These are phyloP conservation scores for Trachurus trachurus DNA, from an alignment of 2,797 vertebrate genomes.

Conservation along the genomic window DNA sequence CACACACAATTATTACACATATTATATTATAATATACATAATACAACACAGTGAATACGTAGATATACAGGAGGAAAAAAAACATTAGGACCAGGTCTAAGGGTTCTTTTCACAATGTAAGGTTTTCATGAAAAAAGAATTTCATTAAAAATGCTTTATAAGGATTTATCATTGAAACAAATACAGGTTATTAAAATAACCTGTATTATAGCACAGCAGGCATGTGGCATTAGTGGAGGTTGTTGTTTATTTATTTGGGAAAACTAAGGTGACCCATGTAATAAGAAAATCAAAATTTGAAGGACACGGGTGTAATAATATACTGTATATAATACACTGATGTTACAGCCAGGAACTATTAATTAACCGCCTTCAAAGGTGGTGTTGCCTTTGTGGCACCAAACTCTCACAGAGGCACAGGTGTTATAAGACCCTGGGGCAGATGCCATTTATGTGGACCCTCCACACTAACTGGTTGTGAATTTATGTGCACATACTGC, in stretches of 20 bases:
- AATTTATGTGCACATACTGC: conserved; percentile 10
- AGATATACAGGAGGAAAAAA: neutral
- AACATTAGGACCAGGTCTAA: neutral
- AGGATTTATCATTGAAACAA: neutral
- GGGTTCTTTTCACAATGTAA: neutral
- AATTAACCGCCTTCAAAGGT: conserved; percentile 23
- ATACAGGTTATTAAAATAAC: neutral
- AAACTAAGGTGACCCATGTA: neutral
- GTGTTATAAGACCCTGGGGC: conserved; percentile 19
- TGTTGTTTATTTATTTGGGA: neutral
- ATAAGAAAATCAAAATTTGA: conserved; percentile 2
- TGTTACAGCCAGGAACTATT: conserved; percentile 23
- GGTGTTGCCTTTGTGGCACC: conserved; percentile 13
- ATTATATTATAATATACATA: too few species aligned
- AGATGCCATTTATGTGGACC: conserved; percentile 45
- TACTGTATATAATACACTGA: neutral
- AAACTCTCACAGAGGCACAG: conserved; percentile 29
- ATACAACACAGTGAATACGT: neutral
- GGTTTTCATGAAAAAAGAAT: neutral
- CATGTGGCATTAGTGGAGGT: neutral
- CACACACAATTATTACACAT: too few species aligned
- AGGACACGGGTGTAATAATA: conserved; percentile 11
- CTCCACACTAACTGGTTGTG: conserved; percentile 14
- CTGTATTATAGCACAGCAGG: neutral
- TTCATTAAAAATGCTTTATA: neutral